phyloP scores from a whole-genome alignment of 1,140 invertebrate species.

The Achatina immaculata region DNA sequence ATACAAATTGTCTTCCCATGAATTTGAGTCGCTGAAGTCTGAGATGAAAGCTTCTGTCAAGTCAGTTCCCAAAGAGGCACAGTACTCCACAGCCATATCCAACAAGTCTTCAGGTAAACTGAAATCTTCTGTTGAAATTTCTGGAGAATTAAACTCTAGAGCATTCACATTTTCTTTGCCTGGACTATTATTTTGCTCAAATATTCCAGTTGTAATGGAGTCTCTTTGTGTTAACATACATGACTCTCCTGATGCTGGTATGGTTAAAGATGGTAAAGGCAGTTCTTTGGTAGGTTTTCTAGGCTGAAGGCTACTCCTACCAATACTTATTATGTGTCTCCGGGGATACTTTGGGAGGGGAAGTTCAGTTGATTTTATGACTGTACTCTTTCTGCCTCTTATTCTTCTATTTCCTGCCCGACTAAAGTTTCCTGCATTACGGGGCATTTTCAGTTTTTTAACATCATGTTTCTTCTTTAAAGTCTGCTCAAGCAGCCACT shows the following conservation, averaged over 20 bases:
- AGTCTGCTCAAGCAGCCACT: slow-evolving; percentile 22
- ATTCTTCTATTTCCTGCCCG: background rate
- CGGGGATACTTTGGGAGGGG: background rate
- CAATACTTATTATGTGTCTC: background rate
- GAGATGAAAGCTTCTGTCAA: slow-evolving; percentile 4
- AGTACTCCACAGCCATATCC: slow-evolving; percentile 32
- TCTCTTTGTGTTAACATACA: background rate
- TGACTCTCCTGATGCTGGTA: background rate
- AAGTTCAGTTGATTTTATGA: slow-evolving; percentile 12
- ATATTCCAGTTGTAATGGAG: background rate
- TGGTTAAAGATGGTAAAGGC: slow-evolving; percentile 6
- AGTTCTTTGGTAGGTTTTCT: slow-evolving; percentile 29
- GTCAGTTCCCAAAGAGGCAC: slow-evolving; percentile 19
- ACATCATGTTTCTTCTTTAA: slow-evolving; percentile 8
- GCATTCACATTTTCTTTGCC: background rate
- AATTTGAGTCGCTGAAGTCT: background rate
- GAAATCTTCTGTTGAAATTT: background rate
- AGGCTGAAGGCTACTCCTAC: background rate
- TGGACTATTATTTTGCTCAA: background rate
- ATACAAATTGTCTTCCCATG: slow-evolving; percentile 18
- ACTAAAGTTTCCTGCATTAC: background rate
- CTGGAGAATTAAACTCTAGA: too few species aligned
- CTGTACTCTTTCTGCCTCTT: background rate
- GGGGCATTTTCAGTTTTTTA: background rate
- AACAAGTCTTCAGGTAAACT: slow-evolving; percentile 27